Conservation (phyloP, 2,797 vertebrate genomes). For the Chaetophractus vellerosus region DNA sequence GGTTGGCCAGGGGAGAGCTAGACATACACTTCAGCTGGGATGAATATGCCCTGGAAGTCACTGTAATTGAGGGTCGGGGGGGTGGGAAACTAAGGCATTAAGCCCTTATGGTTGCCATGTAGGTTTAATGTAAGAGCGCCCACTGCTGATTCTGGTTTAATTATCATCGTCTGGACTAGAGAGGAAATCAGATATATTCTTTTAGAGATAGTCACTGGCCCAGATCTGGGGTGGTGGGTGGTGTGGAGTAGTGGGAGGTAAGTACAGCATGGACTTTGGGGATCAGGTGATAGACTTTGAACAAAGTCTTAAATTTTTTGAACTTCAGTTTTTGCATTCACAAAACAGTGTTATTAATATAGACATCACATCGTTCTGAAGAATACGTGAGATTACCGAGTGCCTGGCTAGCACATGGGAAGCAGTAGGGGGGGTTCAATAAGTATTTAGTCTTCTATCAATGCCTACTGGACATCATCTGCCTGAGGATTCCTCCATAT, state of each 20-base stretch:
- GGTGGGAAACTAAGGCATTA: not conserved
- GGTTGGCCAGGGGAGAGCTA: not conserved
- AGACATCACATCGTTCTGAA: not conserved
- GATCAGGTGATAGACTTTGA: not conserved
- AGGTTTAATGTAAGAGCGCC: not conserved
- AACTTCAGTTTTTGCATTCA: not conserved
- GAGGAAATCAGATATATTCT: not conserved
- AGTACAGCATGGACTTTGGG: not conserved
- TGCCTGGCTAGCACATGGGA: not conserved
- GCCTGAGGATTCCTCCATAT: not conserved
- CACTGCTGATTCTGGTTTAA: not conserved
- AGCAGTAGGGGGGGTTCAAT: not conserved
- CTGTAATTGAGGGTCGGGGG: not conserved
- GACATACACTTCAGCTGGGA: not conserved
- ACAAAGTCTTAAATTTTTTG: not conserved
- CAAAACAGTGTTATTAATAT: not conserved
- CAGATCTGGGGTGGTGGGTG: not conserved
- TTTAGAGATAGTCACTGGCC: not conserved
- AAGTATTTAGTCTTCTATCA: not conserved
- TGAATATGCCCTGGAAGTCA: not conserved
- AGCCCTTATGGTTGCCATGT: not conserved
- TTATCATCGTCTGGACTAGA: not conserved
- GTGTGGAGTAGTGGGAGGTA: rapidly evolving
- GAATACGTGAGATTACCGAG: not conserved
- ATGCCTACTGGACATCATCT: not conserved